phyloP scores from a whole-genome alignment of 2,113 vertebrate species.

The Heterotis niloticus region DNA sequence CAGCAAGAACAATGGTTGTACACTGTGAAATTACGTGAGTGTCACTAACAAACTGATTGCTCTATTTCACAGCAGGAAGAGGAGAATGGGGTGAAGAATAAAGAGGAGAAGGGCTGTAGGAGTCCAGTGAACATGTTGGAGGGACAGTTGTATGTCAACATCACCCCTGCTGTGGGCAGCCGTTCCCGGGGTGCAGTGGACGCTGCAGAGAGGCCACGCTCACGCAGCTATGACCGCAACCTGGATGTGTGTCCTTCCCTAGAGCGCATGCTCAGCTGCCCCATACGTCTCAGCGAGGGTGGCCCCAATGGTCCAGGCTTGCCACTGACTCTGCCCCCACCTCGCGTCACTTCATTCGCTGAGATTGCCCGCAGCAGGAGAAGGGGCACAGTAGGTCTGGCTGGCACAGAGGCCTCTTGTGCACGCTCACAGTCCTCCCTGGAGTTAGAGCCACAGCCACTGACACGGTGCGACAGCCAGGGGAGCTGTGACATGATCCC shows the following conservation, averaged over 20 bases:
- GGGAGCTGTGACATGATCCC: constrained; percentile 49
- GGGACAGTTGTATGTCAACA: constrained; percentile 87
- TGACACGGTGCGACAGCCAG: constrained; percentile 66
- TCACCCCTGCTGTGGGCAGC: constrained; percentile 67
- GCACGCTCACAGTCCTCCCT: constrained; percentile 64
- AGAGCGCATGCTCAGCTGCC: constrained; percentile 95
- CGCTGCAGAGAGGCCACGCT: constrained; percentile 67
- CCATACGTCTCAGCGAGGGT: constrained; percentile 82
- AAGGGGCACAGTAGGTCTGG: constrained; percentile 50
- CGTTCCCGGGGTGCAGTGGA: constrained; percentile 30
- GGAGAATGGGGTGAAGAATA: constrained; percentile 13
- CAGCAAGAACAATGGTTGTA: not conserved
- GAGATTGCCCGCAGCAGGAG: constrained; percentile 86
- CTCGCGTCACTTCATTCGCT: constrained; percentile 88
- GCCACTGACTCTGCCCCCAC: constrained; percentile 59
- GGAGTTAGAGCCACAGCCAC: constrained; percentile 76
- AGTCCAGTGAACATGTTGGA: constrained; percentile 58
- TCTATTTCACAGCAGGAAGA: constrained; percentile 25
- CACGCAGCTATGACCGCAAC: constrained; percentile 92
- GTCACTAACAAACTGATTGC: not conserved
- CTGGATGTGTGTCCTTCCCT: constrained; percentile 80
- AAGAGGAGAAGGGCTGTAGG: constrained; percentile 23
- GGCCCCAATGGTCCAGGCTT: constrained; percentile 46
- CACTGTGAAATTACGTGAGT: not conserved
- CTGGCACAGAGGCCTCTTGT: constrained; percentile 66